Evolutionary conservation across 2,113 vertebrate genomes (phyloP).

Genomic region (Dasyornis broadbenti): DNA sequence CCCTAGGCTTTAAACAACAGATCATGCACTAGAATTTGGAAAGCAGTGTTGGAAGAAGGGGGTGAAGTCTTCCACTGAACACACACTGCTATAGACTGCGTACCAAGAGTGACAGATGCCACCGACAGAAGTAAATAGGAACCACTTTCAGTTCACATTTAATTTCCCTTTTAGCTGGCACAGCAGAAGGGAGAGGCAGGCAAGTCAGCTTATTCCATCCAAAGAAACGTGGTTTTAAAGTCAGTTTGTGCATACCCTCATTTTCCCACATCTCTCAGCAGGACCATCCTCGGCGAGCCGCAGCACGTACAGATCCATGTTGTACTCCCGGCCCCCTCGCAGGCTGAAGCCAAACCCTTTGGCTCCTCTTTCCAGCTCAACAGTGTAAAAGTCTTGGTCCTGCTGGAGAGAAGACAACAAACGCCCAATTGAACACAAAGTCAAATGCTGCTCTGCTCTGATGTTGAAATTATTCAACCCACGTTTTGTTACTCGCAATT

Average conservation of each 20-base stretch:
- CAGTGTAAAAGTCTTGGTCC: slow-evolving; percentile 94
- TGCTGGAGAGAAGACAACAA: slow-evolving; percentile 55
- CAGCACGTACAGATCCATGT: slow-evolving; percentile 98
- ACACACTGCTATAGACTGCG: neutral
- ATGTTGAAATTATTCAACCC: neutral
- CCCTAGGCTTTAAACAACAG: neutral
- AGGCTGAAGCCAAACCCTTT: slow-evolving; percentile 99
- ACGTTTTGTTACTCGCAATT: neutral
- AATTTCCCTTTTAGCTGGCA: neutral
- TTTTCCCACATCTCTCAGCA: slow-evolving; percentile 93
- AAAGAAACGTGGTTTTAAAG: neutral
- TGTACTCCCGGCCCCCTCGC: slow-evolving; percentile 94
- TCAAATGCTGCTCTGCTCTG: neutral
- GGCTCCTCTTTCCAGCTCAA: slow-evolving; percentile 94
- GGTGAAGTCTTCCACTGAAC: neutral
- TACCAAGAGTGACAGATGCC: neutral
- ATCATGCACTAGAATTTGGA: neutral
- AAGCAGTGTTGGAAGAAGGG: neutral
- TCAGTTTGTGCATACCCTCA: slow-evolving; percentile 82
- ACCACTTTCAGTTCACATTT: neutral
- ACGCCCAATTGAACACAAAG: neutral
- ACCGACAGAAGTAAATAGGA: neutral
- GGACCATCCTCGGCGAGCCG: slow-evolving; percentile 95
- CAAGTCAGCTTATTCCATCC: neutral
- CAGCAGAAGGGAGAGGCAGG: neutral